Conservation (phyloP, 2,797 vertebrate species). For the Poeciliopsis presidionis region DNA sequence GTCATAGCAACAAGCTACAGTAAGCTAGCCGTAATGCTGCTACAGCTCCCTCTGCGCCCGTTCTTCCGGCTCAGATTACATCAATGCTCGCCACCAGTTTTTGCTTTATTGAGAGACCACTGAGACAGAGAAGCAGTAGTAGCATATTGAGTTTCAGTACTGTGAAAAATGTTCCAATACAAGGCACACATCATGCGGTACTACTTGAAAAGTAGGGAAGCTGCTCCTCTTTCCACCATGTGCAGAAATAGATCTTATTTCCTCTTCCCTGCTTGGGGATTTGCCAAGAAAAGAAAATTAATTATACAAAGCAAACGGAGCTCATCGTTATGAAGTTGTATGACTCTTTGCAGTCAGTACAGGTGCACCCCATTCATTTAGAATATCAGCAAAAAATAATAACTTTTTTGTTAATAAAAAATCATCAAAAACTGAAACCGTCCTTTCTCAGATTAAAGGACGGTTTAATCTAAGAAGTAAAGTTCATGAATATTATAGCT, state of each 20-base stretch:
- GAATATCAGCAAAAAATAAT: neutral
- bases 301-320: neutral
- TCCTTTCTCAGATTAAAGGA: too few species aligned
- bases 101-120: conserved; percentile 17
- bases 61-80: conserved; percentile 47
- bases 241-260: neutral
- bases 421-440: too few species aligned
- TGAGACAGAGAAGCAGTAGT: conserved; percentile 3
- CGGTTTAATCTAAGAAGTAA: neutral
- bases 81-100: conserved; percentile 42
- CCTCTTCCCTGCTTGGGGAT: neutral
- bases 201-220: neutral
- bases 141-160: neutral
- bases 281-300: neutral
- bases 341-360: neutral
- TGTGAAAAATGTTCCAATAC: neutral
- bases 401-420: too few species aligned
- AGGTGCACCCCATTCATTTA: neutral
- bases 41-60: conserved; percentile 17
- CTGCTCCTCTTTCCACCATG: neutral
- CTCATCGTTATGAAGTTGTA: neutral
- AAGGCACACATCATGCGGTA: neutral
- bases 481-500: neutral
- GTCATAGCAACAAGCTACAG: conserved; percentile 71
- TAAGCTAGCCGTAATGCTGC: conserved; percentile 20